phyloP scores from a whole-genome alignment of 2,113 vertebrate genomes.

The Syrrhaptes paradoxus region DNA sequence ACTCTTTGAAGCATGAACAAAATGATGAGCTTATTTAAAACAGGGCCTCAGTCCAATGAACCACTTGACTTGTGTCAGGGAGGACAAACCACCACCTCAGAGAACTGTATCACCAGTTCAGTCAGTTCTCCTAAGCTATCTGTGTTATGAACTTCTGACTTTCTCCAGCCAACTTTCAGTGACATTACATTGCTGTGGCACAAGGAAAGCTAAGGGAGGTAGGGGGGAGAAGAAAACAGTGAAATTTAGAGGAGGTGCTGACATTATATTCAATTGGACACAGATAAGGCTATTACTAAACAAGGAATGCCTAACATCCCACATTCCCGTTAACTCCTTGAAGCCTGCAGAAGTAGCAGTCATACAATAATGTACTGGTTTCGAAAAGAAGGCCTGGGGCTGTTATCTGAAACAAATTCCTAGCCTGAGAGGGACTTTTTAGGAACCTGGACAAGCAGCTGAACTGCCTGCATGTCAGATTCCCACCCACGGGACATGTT shows the following conservation, averaged over 20 bases:
- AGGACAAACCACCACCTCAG: not conserved
- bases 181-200: not conserved
- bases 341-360: not conserved
- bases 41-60: constrained; percentile 5
- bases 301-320: not conserved
- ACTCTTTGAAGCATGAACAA: constrained; percentile 56
- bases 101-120: not conserved
- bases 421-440: not conserved
- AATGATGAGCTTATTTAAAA: constrained; percentile 56
- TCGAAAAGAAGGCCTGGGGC: constrained; percentile 3
- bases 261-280: not conserved
- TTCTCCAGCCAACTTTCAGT: not conserved
- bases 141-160: not conserved
- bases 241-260: not conserved
- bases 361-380: not conserved
- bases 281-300: not conserved
- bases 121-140: not conserved
- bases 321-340: not conserved
- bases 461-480: constrained; percentile 1
- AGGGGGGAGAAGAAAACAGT: not conserved
- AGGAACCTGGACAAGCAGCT: constrained; percentile 27
- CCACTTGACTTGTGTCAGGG: constrained; percentile 10
- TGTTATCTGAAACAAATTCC: constrained; percentile 18
- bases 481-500: not conserved
- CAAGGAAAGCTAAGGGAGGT: not conserved